phyloP scores from a whole-genome alignment of 1,140 invertebrate genomes.

The Orchestia grillus region DNA sequence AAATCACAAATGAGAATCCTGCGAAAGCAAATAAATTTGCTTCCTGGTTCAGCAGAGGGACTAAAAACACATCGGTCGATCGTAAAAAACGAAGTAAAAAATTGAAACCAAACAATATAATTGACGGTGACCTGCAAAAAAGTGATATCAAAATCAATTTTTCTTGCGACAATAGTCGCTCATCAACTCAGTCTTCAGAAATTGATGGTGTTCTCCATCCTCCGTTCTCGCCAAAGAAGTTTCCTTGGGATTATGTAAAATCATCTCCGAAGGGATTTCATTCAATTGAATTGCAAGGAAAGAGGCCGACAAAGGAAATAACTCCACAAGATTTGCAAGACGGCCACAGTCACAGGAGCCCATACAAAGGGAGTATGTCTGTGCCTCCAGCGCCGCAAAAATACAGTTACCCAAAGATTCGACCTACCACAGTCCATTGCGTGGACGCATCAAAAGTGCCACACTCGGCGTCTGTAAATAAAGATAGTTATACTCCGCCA shows the following conservation, averaged over 20 bases:
- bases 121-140: not conserved
- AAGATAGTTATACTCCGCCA: not conserved
- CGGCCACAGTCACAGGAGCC: not conserved
- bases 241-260: constrained; percentile 42
- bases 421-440: not conserved
- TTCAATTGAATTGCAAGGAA: not conserved
- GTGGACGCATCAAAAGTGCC: not conserved
- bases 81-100: not conserved
- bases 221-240: not conserved
- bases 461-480: not conserved
- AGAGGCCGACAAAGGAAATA: not conserved
- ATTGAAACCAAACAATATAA: not conserved
- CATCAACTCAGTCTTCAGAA: not conserved
- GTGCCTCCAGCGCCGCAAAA: not conserved
- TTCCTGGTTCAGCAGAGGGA: not conserved
- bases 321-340: not conserved
- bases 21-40: constrained; percentile 2
- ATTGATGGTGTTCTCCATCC: not conserved
- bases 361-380: not conserved
- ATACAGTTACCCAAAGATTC: not conserved
- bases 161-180: not conserved
- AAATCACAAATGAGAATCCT: not conserved
- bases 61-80: not conserved
- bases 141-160: not conserved
- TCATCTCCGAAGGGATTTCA: not conserved